Evolutionary conservation across 2,888 invertebrate species (phyloP).

Genomic region (Bedellia somnulentella): DNA sequence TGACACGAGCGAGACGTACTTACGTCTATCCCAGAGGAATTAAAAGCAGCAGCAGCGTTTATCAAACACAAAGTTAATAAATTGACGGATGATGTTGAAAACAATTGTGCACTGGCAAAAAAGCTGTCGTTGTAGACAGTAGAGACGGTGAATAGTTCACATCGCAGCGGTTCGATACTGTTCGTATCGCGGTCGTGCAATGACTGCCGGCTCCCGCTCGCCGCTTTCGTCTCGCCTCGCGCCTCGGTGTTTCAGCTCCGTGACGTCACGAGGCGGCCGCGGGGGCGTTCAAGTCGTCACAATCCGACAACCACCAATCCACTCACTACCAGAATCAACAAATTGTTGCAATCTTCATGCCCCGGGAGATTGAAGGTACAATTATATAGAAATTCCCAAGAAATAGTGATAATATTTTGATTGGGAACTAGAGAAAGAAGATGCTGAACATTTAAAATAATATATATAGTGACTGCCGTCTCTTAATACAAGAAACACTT

Average conservation of each 20-base stretch:
- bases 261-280: constrained; percentile 11
- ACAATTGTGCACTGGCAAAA: constrained; percentile 22
- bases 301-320: constrained; percentile 10
- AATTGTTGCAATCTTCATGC: constrained; percentile 2
- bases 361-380: too few relatives aligned
- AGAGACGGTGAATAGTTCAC: constrained; percentile 47
- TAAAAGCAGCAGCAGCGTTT: too few relatives aligned
- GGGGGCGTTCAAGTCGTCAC: constrained; percentile 13
- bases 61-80: constrained; percentile 32
- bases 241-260: constrained; percentile 10
- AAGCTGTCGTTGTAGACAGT: constrained; percentile 54
- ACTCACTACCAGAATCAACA: not conserved
- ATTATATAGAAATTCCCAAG: too few relatives aligned
- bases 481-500: too few relatives aligned
- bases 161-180: constrained; percentile 55
- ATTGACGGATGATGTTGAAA: constrained; percentile 7
- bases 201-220: constrained; percentile 27
- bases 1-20: too few relatives aligned
- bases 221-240: constrained; percentile 8
- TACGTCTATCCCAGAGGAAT: too few relatives aligned
- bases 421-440: too few relatives aligned
- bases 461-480: too few relatives aligned
- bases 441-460: too few relatives aligned
- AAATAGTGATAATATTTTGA: too few relatives aligned
- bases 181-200: constrained; percentile 52